Base-by-base conservation (phyloP, 2,888 invertebrate genomes). In the Cheilosia variabilis region DNA sequence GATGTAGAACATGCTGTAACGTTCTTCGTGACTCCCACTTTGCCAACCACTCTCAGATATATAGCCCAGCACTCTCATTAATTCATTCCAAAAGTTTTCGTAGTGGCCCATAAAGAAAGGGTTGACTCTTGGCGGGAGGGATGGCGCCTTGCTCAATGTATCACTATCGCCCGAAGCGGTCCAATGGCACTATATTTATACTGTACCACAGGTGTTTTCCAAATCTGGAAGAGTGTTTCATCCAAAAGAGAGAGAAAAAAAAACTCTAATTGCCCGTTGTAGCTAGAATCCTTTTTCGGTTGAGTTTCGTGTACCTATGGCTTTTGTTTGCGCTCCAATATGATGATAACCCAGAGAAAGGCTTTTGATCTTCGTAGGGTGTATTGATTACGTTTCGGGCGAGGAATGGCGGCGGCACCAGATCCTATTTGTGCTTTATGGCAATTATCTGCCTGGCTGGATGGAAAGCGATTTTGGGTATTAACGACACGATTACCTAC, bases 91-190 rank as follows among this genome's bases (percentile, higher is more conserved):
- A 81, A 86, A 86, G 86, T 86, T 72, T 71, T 66, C 72, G 77
- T 58, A 84, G 79, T 84, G 80, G 45, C 66, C 69, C 68, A 77
- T 86, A 86, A 86, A 80, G 86, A 80, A 86, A 86, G 80, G 86
- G 86, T 80, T 86, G 76, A 72, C 41, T 79, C 75, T 79, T 84
- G 79, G 43, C 31, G 22, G 13, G 34, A 17, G 55, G 43, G 9
- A n/a, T 50, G 13, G 34, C 52, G 52, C 43, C 52, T 27, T 45
- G 17, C 47, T 79, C 80, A 72, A 86, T 77, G 76, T 80, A 76
- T 75, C 76, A 76, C 58, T 63, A 73, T 52, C 43, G 53, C 17
- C 75, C 72, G 65, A 62, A 63, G 71, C 75, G 63, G 27, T 57
- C 45, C 41, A 31, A 37, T 60, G 13, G 37, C 52, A 41, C 43